These are phyloP conservation scores for Caenorhabditis sp. DNA, from an alignment of 2,888 invertebrate genomes.

Conservation along the genomic window DNA sequence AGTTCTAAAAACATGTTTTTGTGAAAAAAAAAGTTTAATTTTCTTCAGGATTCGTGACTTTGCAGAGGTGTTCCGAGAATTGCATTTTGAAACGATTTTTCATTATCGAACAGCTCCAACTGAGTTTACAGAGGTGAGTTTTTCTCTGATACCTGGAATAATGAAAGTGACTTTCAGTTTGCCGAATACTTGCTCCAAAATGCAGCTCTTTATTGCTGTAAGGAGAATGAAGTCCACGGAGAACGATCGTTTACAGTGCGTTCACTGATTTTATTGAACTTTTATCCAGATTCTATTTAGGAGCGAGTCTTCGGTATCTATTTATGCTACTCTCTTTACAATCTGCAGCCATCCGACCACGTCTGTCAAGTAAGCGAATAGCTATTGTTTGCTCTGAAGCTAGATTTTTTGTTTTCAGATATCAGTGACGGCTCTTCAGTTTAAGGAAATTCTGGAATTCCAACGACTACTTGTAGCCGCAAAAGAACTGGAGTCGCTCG, in stretches of 20 bases:
- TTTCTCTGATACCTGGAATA: background rate
- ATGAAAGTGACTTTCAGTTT: conserved; percentile 66
- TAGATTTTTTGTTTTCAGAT: conserved; percentile 52
- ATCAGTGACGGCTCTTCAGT: conserved; percentile 49
- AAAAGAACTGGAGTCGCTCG: conserved; percentile 48
- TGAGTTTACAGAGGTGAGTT: conserved; percentile 66
- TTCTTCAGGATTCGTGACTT: conserved; percentile 62
- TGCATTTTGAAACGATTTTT: conserved; percentile 60
- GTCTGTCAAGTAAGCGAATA: conserved; percentile 52
- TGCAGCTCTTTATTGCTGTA: conserved; percentile 59
- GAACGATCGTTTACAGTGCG: conserved; percentile 18
- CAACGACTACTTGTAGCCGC: background rate
- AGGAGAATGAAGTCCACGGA: conserved; percentile 26
- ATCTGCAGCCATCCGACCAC: conserved; percentile 68
- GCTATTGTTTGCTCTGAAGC: no score
- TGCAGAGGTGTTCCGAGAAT: conserved; percentile 53
- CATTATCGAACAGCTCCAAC: conserved; percentile 61
- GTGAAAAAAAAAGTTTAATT: background rate
- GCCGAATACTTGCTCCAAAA: conserved; percentile 67
- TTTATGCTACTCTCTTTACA: conserved; percentile 64
- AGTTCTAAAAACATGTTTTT: no score
- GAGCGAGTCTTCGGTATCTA: conserved; percentile 72
- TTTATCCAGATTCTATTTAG: conserved; percentile 19
- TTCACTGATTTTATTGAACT: background rate
- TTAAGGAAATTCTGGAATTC: conserved; percentile 48